phyloP scores from a whole-genome alignment of 1,140 invertebrate species.

The Drosophila bocqueti region DNA sequence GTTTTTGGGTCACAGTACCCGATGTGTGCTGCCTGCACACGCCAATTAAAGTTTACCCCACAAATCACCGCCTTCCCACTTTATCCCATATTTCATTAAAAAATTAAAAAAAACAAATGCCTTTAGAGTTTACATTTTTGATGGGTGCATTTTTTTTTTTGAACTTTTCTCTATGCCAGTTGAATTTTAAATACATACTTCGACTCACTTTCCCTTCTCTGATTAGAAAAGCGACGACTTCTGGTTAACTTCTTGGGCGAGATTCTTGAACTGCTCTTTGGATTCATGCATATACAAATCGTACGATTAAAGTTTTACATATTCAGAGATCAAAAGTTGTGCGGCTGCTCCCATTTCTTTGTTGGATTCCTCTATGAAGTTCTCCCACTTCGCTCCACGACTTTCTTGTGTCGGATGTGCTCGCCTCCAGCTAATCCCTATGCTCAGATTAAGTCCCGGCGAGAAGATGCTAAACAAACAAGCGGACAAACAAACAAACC shows the following conservation, averaged over 20 bases:
- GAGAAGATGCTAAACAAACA: slow-evolving; percentile 39
- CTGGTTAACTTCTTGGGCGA: slow-evolving; percentile 12
- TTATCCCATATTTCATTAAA: slow-evolving; percentile 13
- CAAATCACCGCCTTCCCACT: slow-evolving; percentile 6
- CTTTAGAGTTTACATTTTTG: slow-evolving; percentile 19
- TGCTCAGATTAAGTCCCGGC: slow-evolving; percentile 31
- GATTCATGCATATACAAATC: slow-evolving; percentile 11
- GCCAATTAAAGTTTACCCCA: slow-evolving; percentile 43
- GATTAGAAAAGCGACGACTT: slow-evolving; percentile 7
- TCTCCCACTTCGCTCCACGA: not conserved
- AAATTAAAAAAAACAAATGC: slow-evolving; percentile 12
- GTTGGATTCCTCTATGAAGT: slow-evolving; percentile 13
- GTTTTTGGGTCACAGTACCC: slow-evolving; percentile 67
- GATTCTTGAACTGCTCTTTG: slow-evolving; percentile 17
- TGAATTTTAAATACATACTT: slow-evolving; percentile 25
- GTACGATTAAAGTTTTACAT: slow-evolving; percentile 17
- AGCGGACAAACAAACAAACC: slow-evolving; percentile 32
- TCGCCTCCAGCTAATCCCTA: slow-evolving; percentile 16
- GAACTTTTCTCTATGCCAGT: slow-evolving; percentile 1
- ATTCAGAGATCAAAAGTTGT: slow-evolving; percentile 35
- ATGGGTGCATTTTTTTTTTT: not conserved
- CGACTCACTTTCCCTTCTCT: slow-evolving; percentile 24
- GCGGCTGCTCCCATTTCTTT: slow-evolving; percentile 16
- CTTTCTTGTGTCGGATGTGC: slow-evolving; percentile 22
- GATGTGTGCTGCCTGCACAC: slow-evolving; percentile 43